These are phyloP conservation scores for Sterrhoptilus dennistouni DNA, from an alignment of 2,113 vertebrate genomes.

Conservation along the genomic window DNA sequence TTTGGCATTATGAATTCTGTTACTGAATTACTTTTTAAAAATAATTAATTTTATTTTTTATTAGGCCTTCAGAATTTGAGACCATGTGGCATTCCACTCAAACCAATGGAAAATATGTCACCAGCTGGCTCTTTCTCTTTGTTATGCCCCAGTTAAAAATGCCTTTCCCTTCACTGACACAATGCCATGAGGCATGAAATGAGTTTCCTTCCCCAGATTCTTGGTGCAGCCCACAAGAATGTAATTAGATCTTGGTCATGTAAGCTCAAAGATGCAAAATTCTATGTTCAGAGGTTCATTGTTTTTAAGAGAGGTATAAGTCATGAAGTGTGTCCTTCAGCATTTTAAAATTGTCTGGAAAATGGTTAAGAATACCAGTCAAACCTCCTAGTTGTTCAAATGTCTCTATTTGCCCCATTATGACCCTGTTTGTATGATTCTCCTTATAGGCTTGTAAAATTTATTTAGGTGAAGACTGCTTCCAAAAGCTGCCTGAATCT, in stretches of 20 bases:
- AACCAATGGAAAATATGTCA: neutral
- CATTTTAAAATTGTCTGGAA: neutral
- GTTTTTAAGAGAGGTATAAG: neutral
- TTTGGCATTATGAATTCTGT: neutral
- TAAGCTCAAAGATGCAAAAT: neutral
- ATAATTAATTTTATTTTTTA: neutral
- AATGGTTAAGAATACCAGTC: neutral
- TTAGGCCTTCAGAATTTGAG: neutral
- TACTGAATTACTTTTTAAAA: neutral
- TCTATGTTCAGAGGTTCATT: neutral
- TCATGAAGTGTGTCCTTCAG: neutral
- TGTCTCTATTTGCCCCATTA: neutral
- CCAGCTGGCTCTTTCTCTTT: neutral
- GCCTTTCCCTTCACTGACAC: neutral
- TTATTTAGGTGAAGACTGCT: neutral
- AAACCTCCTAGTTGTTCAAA: neutral
- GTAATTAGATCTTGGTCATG: neutral
- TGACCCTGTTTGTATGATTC: neutral
- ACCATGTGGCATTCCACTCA: neutral
- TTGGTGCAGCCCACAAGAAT: neutral
- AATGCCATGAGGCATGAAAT: neutral
- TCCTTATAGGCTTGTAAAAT: neutral
- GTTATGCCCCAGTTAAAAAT: neutral
- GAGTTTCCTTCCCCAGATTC: neutral
- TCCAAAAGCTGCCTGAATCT: neutral